Evolutionary conservation across 1,140 invertebrate genomes (phyloP).

Genomic region (Atta colombica): DNA sequence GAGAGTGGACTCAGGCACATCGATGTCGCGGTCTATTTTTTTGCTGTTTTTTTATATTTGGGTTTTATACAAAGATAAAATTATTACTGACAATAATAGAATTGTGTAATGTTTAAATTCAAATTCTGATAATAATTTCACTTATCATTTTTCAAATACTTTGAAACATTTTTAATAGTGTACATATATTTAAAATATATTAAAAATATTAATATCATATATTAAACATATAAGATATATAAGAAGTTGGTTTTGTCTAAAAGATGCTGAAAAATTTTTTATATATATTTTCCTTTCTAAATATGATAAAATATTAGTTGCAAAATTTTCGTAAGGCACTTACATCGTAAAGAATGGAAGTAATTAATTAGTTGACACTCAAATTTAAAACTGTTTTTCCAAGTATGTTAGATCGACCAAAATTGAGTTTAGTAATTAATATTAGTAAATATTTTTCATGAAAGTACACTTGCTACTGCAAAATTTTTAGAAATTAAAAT

Average conservation of each 20-base stretch:
- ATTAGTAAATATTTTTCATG: not conserved
- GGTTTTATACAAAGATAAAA: too few species aligned
- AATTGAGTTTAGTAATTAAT: not conserved
- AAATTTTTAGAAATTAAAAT: not conserved
- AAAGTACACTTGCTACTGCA: not conserved
- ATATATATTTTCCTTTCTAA: slow-evolving; percentile 1
- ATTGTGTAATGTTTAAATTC: too few species aligned
- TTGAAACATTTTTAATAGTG: not conserved
- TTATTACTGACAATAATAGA: too few species aligned
- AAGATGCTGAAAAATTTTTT: slow-evolving; percentile 11
- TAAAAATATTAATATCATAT: too few species aligned
- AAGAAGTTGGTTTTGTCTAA: not conserved
- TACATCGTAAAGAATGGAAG: not conserved
- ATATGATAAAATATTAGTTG: not conserved
- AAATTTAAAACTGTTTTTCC: slow-evolving; percentile 19
- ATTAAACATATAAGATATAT: not conserved
- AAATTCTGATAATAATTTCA: too few species aligned
- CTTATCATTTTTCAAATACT: too few species aligned
- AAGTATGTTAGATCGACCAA: not conserved
- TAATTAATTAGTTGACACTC: not conserved
- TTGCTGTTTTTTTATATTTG: too few species aligned
- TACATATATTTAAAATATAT: slow-evolving; percentile 6
- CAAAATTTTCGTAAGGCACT: slow-evolving; percentile 2
- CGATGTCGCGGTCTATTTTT: too few species aligned
- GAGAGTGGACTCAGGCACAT: too few species aligned